Evolutionary conservation across 2,888 invertebrate species (phyloP).

Genomic region (Camptogramma bilineatum): DNA sequence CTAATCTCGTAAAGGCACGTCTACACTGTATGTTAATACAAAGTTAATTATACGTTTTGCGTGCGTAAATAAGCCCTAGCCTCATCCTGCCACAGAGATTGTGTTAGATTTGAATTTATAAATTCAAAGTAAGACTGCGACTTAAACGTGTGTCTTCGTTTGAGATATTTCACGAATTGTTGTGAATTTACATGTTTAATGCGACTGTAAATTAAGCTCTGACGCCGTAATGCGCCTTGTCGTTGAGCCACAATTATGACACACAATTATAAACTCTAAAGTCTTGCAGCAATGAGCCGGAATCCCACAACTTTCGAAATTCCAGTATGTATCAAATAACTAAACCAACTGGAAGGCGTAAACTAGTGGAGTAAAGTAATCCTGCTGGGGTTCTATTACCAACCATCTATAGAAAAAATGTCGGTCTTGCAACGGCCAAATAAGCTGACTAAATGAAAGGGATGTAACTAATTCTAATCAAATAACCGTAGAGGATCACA

Average conservation of each 20-base stretch:
- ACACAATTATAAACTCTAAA: neutral
- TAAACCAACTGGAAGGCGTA: too few species aligned
- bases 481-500: too few species aligned
- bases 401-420: too few species aligned
- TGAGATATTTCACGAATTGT: conserved; percentile 18
- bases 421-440: too few species aligned
- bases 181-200: conserved; percentile 14
- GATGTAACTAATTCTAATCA: too few species aligned
- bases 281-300: neutral
- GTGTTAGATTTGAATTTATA: conserved; percentile 60
- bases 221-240: neutral
- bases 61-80: conserved; percentile 70
- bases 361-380: too few species aligned
- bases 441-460: too few species aligned
- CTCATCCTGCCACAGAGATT: conserved; percentile 58
- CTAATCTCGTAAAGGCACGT: conserved; percentile 57
- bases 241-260: neutral
- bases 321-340: too few species aligned
- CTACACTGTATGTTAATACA: conserved; percentile 68
- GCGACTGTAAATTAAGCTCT: conserved; percentile 3
- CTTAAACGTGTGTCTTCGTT: conserved; percentile 36
- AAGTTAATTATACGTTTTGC: conserved; percentile 79
- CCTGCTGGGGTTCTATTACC: too few species aligned
- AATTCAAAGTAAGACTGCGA: conserved; percentile 49
- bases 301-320: neutral